Conservation (phyloP, 2,888 invertebrate species). For the Drosophila nr. perissopoda region DNA sequence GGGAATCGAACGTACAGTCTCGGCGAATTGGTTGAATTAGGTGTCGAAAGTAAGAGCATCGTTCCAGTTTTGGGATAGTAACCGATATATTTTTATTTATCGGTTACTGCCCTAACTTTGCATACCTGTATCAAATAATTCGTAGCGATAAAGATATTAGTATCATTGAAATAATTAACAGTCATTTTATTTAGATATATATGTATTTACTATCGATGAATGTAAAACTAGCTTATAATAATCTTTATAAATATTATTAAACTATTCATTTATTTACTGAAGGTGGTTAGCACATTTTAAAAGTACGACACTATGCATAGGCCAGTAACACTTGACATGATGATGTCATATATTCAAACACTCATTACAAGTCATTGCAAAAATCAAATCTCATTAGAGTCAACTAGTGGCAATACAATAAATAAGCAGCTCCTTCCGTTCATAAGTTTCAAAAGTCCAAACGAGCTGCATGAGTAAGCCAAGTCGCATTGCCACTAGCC, state of each 20-base stretch:
- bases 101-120: background rate
- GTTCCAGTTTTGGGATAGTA: background rate
- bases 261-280: background rate
- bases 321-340: background rate
- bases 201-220: background rate
- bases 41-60: conserved; percentile 7
- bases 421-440: conserved; percentile 33
- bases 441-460: conserved; percentile 16
- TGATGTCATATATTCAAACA: conserved; percentile 20
- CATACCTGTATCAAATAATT: background rate
- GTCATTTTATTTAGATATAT: background rate
- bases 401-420: conserved; percentile 10
- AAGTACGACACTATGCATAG: background rate
- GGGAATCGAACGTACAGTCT: conserved; percentile 21
- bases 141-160: background rate
- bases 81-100: background rate
- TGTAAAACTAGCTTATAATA: background rate
- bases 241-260: background rate
- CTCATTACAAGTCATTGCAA: conserved; percentile 26
- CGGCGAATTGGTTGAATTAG: background rate
- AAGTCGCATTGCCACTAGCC: conserved; percentile 31
- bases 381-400: conserved; percentile 60
- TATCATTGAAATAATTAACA: no score
- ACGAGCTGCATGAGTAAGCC: conserved; percentile 65
- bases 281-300: background rate